These are phyloP conservation scores for Amiota minor DNA, from an alignment of 2,888 invertebrate species.

Conservation along the genomic window DNA sequence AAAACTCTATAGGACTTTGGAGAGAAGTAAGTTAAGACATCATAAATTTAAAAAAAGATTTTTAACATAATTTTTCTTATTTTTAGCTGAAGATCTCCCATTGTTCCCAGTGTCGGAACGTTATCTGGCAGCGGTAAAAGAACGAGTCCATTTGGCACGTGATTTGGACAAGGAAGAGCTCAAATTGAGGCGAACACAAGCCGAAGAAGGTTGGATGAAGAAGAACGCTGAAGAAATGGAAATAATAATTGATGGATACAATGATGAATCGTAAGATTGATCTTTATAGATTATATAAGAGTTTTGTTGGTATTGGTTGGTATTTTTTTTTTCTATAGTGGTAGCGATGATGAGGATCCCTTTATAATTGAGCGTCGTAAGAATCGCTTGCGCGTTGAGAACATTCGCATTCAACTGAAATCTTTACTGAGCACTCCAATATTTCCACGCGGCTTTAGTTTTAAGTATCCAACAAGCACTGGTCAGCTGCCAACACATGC, in stretches of 20 bases:
- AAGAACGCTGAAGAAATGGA: slow-evolving; percentile 93
- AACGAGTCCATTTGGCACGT: slow-evolving; percentile 84
- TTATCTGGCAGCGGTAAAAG: slow-evolving; percentile 78
- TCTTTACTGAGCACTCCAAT: slow-evolving; percentile 76
- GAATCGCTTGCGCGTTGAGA: slow-evolving; percentile 65
- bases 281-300: neutral
- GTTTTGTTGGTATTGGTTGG: neutral
- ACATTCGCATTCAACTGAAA: slow-evolving; percentile 57
- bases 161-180: slow-evolving; percentile 86
- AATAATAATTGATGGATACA: slow-evolving; percentile 87
- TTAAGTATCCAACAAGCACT: slow-evolving; percentile 73
- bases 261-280: slow-evolving; percentile 68
- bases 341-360: slow-evolving; percentile 70
- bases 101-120: slow-evolving; percentile 84
- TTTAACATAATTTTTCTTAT: slow-evolving; percentile 16
- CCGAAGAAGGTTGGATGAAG: slow-evolving; percentile 88
- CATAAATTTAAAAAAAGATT: neutral
- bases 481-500: slow-evolving; percentile 57
- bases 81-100: slow-evolving; percentile 85
- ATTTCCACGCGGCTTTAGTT: slow-evolving; percentile 81
- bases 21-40: slow-evolving; percentile 79
- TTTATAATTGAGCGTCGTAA: slow-evolving; percentile 67
- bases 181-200: slow-evolving; percentile 77
- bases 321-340: slow-evolving; percentile 44
- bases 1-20: slow-evolving; percentile 87